These are phyloP conservation scores for Bostrychus sinensis DNA, from an alignment of 2,113 vertebrate species.

Conservation along the genomic window DNA sequence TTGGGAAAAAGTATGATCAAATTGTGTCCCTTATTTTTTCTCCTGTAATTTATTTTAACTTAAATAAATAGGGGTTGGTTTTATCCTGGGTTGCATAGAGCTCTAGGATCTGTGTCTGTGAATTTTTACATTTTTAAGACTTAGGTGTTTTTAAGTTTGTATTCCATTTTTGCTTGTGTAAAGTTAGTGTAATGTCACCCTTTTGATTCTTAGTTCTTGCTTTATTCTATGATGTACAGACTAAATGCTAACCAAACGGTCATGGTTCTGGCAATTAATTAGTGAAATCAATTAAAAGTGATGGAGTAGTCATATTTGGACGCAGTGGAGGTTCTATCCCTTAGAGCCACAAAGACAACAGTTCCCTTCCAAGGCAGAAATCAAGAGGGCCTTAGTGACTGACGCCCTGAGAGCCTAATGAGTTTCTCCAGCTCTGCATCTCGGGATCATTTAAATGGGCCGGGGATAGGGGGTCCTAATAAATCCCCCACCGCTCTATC, in stretches of 20 bases:
- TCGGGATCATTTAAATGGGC: constrained; percentile 77
- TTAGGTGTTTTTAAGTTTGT: no score
- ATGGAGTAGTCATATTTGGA: constrained; percentile 50
- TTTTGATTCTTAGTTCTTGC: background rate
- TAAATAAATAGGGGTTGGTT: no score
- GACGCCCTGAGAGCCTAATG: constrained; percentile 79
- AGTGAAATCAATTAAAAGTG: constrained; percentile 61
- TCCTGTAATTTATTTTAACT: no score
- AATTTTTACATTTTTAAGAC: no score
- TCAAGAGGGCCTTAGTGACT: constrained; percentile 65
- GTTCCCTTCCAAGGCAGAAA: constrained; percentile 59
- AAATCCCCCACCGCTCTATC: constrained; percentile 79
- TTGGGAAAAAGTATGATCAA: no score
- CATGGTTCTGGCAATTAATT: constrained; percentile 63
- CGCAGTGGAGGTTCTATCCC: constrained; percentile 44
- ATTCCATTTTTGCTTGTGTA: no score
- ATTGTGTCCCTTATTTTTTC: no score
- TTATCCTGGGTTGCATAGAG: no score
- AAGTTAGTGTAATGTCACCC: no score
- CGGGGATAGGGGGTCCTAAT: constrained; percentile 78
- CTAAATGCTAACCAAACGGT: constrained; percentile 51
- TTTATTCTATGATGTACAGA: constrained; percentile 1
- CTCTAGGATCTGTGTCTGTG: no score
- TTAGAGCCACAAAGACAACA: constrained; percentile 38
- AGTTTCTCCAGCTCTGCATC: constrained; percentile 77